Evolutionary conservation across 2,797 vertebrate species (phyloP).

Genomic region (Xiphorhynchus erythropygius): DNA sequence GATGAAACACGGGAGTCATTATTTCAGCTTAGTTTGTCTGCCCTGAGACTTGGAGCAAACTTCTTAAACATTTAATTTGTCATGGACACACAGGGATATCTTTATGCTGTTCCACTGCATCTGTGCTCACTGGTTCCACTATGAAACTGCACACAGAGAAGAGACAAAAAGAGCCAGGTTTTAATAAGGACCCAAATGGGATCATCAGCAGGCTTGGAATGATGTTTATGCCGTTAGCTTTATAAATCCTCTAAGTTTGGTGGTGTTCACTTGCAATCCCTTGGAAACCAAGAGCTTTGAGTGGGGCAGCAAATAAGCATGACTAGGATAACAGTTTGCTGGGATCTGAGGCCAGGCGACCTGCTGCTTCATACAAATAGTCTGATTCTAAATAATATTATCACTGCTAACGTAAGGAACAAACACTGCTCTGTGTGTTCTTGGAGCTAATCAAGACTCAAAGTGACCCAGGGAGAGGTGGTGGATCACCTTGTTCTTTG

Average conservation of each 20-base stretch:
- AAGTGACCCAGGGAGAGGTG: neutral
- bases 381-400: conserved; percentile 67
- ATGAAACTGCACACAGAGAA: neutral
- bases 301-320: conserved; percentile 60
- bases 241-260: conserved; percentile 54
- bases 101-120: conserved; percentile 27
- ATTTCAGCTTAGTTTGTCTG: conserved; percentile 79
- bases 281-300: conserved; percentile 66
- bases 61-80: conserved; percentile 67
- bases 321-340: conserved; percentile 72
- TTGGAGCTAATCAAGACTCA: neutral
- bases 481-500: neutral
- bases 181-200: neutral
- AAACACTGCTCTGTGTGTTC: conserved; percentile 40
- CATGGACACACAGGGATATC: conserved; percentile 67
- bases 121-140: neutral
- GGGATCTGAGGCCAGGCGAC: conserved; percentile 74
- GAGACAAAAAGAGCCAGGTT: neutral
- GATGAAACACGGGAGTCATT: conserved; percentile 78
- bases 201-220: neutral
- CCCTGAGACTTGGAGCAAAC: conserved; percentile 62
- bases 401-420: neutral
- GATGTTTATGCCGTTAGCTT: conserved; percentile 1
- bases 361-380: conserved; percentile 70
- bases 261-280: conserved; percentile 24